These are phyloP conservation scores for Rhopalosiphum padi DNA, from an alignment of 1,140 invertebrate species.

Conservation along the genomic window DNA sequence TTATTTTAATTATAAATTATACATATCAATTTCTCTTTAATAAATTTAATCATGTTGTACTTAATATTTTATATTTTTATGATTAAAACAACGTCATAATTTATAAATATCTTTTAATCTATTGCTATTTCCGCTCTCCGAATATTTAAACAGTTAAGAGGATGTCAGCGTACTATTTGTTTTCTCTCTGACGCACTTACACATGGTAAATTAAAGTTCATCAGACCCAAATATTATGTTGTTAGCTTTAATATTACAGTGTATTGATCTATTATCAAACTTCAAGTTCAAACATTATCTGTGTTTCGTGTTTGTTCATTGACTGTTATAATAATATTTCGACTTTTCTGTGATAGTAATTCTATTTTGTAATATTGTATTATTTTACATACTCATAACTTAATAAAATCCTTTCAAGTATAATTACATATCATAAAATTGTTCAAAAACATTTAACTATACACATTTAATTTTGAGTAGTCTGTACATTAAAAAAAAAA, in stretches of 20 bases:
- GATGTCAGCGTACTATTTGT: background rate
- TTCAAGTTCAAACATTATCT: too few species aligned
- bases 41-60: too few species aligned
- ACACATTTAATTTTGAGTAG: background rate
- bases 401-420: background rate
- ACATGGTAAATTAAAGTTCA: background rate
- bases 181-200: background rate
- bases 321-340: background rate
- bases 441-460: background rate
- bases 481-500: background rate
- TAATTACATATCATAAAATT: background rate
- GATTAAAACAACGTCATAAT: background rate
- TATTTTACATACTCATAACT: background rate
- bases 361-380: background rate
- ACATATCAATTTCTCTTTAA: too few species aligned
- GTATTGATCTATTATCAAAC: background rate
- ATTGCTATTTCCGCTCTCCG: background rate
- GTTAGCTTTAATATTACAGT: background rate
- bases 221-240: background rate
- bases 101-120: constrained; percentile 1
- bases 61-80: background rate
- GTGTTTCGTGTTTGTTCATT: too few species aligned
- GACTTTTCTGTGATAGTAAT: background rate
- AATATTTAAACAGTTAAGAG: background rate
- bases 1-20: too few species aligned